Percentiles rank a stretch among this genome's conserved stretches.
These are phyloP conservation scores for Mohoua ochrocephala DNA, from an alignment of 2,113 vertebrate species.

Conservation along the genomic window DNA sequence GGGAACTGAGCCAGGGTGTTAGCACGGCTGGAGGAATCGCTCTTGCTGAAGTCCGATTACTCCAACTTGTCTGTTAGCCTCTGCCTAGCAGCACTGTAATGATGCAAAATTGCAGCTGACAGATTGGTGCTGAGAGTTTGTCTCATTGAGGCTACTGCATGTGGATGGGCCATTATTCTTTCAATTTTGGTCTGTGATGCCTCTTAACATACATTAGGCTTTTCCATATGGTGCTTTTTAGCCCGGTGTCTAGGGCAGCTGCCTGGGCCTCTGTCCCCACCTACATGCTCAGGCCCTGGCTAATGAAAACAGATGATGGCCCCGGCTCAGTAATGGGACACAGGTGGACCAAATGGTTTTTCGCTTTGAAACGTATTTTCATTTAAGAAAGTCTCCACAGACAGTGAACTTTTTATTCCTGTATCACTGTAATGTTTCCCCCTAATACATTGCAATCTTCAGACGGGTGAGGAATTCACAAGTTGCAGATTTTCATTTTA, in stretches of 20 bases:
- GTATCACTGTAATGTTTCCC: neutral
- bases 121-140: constrained; percentile 72
- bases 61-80: neutral
- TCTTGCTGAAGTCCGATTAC: constrained; percentile 23
- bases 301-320: constrained; percentile 42
- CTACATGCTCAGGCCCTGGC: constrained; percentile 38
- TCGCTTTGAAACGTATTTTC: constrained; percentile 10
- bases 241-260: constrained; percentile 61
- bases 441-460: neutral
- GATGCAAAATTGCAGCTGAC: constrained; percentile 72
- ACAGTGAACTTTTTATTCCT: neutral
- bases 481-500: neutral
- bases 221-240: constrained; percentile 65
- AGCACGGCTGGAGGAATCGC: neutral
- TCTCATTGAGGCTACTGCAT: constrained; percentile 45
- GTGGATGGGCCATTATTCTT: constrained; percentile 73
- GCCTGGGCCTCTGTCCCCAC: constrained; percentile 31
- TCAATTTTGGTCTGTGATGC: constrained; percentile 68
- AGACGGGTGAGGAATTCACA: neutral
- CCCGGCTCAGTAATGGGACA: constrained; percentile 70
- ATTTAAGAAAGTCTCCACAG: neutral
- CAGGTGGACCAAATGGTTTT: constrained; percentile 61
- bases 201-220: constrained; percentile 72
- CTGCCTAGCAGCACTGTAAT: constrained; percentile 63
- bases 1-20: neutral